phyloP scores from a whole-genome alignment of 2,113 vertebrate species.

The Antechinus stuartii region DNA sequence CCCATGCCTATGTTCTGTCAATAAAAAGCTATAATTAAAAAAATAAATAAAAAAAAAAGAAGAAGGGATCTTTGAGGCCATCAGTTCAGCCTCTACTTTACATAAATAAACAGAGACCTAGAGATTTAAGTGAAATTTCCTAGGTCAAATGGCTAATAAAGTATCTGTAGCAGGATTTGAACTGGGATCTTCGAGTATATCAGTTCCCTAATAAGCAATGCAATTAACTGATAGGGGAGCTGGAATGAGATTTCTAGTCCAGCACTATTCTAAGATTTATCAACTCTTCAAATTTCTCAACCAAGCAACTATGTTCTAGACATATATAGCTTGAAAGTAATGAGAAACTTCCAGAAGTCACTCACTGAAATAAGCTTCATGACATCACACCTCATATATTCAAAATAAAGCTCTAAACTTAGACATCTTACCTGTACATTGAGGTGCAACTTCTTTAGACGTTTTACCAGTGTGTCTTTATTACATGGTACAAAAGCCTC shows the following conservation, averaged over 20 bases:
- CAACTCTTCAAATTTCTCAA: not conserved
- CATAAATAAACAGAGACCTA: not conserved
- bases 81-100: not conserved
- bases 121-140: not conserved
- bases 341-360: not conserved
- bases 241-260: not conserved
- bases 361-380: not conserved
- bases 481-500: constrained; percentile 98
- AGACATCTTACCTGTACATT: constrained; percentile 92
- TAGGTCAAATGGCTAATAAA: not conserved
- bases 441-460: constrained; percentile 97
- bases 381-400: accelerated
- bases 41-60: no score
- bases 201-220: not conserved
- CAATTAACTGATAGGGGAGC: not conserved
- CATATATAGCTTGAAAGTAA: not conserved
- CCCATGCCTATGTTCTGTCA: no score
- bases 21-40: no score
- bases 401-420: not conserved
- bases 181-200: not conserved
- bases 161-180: not conserved
- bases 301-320: not conserved
- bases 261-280: not conserved
- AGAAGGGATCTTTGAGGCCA: not conserved
- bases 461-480: constrained; percentile 97